A percentile compares a stretch with the other conserved stretches of the same genome.
Conservation (phyloP, 2,888 invertebrate species). For the Pyrrhia umbra region DNA sequence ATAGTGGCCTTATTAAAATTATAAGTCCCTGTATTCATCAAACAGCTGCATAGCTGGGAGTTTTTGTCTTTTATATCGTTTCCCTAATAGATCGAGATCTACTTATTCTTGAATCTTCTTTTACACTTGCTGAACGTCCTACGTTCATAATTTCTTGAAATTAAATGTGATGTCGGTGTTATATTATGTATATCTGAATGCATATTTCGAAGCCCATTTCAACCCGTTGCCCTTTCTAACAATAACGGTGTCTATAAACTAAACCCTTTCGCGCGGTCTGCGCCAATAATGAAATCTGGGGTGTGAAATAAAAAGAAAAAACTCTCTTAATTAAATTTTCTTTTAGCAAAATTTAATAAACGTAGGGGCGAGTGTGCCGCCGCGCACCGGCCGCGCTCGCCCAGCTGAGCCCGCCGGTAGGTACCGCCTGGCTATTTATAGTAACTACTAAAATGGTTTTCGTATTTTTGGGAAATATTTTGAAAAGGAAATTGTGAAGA, state of each 20-base stretch:
- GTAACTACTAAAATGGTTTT: conserved; percentile 20
- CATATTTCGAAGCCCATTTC: not conserved
- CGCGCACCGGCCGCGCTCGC: conserved; percentile 35
- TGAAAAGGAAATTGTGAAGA: not conserved
- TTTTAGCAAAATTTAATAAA: conserved; percentile 89
- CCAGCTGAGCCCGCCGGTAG: conserved; percentile 52
- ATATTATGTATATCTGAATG: not conserved
- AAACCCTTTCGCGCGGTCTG: conserved; percentile 85
- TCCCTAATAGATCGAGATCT: too few species aligned
- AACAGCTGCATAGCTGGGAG: too few species aligned
- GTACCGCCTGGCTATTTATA: conserved; percentile 30
- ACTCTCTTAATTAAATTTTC: conserved; percentile 90
- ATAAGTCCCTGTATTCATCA: not conserved
- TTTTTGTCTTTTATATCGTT: not conserved
- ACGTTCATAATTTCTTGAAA: not conserved
- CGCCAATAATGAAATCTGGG: conserved; percentile 89
- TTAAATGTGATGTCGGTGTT: not conserved
- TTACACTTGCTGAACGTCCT: not conserved
- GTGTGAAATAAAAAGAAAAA: conserved; percentile 89
- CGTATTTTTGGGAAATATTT: conserved; percentile 25
- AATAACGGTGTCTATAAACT: conserved; percentile 69
- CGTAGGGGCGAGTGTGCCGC: conserved; percentile 72
- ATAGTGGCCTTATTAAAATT: not conserved
- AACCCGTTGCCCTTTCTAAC: conserved; percentile 61
- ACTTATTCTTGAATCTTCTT: too few species aligned